These are phyloP conservation scores for Habropoda laboriosa DNA, from an alignment of 1,140 invertebrate genomes.

Conservation along the genomic window DNA sequence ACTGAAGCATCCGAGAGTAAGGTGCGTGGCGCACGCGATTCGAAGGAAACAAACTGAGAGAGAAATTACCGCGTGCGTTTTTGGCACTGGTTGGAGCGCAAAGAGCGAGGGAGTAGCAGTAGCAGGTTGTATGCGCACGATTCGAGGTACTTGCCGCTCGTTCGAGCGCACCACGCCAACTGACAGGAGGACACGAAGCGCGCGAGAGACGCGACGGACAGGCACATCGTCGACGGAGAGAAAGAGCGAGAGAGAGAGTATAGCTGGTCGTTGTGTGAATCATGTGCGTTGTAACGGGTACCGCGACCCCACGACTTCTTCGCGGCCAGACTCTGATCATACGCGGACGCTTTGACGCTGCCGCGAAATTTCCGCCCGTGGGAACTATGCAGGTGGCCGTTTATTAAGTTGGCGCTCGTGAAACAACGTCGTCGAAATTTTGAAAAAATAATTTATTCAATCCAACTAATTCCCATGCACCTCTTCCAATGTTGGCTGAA, in stretches of 20 bases:
- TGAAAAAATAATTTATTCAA: no score
- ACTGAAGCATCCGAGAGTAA: no score
- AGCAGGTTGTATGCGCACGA: background rate
- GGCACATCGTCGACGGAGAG: background rate
- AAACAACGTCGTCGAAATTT: no score
- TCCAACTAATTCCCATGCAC: no score
- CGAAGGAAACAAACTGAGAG: no score
- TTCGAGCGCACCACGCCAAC: conserved; percentile 56
- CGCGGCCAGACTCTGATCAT: background rate
- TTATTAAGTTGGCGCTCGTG: no score
- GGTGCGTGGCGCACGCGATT: no score
- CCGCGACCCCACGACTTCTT: conserved; percentile 27
- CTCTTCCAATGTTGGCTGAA: no score
- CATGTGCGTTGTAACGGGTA: conserved; percentile 58
- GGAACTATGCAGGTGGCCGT: background rate
- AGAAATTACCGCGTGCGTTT: no score
- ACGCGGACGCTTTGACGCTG: background rate
- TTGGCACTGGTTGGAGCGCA: no score
- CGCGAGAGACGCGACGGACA: conserved; percentile 1
- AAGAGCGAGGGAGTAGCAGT: no score
- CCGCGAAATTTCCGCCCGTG: conserved; percentile 6
- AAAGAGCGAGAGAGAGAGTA: background rate
- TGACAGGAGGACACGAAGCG: conserved; percentile 42
- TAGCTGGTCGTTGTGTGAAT: conserved; percentile 31
- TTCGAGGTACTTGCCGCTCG: conserved; percentile 50